Base-by-base conservation (phyloP, 2,888 invertebrate species). In the Mythimna loreyi region DNA sequence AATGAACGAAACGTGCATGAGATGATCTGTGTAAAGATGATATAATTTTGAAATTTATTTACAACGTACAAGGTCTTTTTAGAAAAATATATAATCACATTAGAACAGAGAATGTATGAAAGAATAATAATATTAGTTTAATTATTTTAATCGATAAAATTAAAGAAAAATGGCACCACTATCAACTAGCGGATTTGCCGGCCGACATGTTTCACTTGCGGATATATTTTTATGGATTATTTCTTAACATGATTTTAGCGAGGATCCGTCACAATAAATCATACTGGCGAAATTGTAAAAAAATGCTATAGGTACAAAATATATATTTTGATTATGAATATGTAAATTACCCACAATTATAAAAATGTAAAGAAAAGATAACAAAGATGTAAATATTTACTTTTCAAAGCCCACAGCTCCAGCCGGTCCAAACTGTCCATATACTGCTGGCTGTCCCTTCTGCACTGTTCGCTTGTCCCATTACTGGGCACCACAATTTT, bases 381-480 rank as follows among this genome's bases (percentile, higher is more conserved):
- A 53, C 7, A 53, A 50, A 59, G 50, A 60, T 53, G 49, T 43
- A 73, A 73, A 67, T 74, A 90, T 88, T 94, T 94, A 96, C 96
- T 96, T 95, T 96, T 96, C 56, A 96, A 71, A 52, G 96, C 96
- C 96, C 96, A 96, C 13, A 96, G 75, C 75, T 96, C 94, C 79
- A 96, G 87, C 4, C 90, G 87, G 11, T 93, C 91, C 78, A 96
- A 80, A 68, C 93, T 90, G 63, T 93, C 91, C 68, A 95, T 64
- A 53, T 93, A 95, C 36, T 89, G 82, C 76, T 91, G 90, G 61
- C 92, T 92, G 55, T 96, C 96, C 67, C 92, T 85, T 43, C 94
- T 85, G 85, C 96, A 96, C 83, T 91, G 91, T 61, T 93, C 92
- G 79, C 94, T 95, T 50, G 96, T 93, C 57, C 93, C 94, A 69